Evolutionary conservation across 1,140 invertebrate species (phyloP).

Genomic region (Drosophila lowei): DNA sequence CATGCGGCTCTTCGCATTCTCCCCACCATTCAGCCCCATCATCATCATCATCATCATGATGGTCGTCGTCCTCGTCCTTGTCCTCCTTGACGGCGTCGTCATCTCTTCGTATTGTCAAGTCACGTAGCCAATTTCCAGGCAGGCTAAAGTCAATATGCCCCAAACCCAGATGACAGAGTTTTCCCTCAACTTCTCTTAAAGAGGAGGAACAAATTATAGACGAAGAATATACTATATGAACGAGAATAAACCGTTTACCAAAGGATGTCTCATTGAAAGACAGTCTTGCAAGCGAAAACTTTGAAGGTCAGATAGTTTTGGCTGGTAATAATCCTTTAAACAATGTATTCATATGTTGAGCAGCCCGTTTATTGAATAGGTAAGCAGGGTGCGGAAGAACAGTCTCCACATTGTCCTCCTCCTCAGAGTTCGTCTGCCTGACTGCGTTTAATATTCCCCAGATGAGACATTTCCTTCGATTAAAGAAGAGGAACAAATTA

Average conservation of each 20-base stretch:
- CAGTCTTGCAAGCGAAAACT: too few species aligned
- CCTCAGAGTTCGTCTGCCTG: too few species aligned
- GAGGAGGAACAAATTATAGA: constrained; percentile 8
- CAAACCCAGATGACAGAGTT: constrained; percentile 34
- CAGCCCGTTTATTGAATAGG: too few species aligned
- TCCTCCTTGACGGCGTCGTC: constrained; percentile 27
- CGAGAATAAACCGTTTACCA: too few species aligned
- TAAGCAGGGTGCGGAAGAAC: too few species aligned
- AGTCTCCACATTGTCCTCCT: too few species aligned
- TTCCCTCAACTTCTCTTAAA: constrained; percentile 17
- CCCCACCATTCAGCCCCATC: constrained; percentile 16
- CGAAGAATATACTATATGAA: constrained; percentile 18
- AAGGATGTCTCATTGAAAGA: not conserved
- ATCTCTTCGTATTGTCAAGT: constrained; percentile 72
- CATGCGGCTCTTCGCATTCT: constrained; percentile 57
- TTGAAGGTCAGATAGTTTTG: too few species aligned
- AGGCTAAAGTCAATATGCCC: constrained; percentile 72
- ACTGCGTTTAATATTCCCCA: constrained; percentile 5
- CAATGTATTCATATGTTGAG: too few species aligned
- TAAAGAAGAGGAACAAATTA: constrained; percentile 6
- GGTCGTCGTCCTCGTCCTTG: constrained; percentile 14
- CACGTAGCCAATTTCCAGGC: constrained; percentile 76
- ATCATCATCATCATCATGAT: constrained; percentile 44
- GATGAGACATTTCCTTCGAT: constrained; percentile 17
- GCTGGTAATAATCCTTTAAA: too few species aligned